Conservation (phyloP, 2,113 vertebrate species). For the Coreoperca whiteheadi region DNA sequence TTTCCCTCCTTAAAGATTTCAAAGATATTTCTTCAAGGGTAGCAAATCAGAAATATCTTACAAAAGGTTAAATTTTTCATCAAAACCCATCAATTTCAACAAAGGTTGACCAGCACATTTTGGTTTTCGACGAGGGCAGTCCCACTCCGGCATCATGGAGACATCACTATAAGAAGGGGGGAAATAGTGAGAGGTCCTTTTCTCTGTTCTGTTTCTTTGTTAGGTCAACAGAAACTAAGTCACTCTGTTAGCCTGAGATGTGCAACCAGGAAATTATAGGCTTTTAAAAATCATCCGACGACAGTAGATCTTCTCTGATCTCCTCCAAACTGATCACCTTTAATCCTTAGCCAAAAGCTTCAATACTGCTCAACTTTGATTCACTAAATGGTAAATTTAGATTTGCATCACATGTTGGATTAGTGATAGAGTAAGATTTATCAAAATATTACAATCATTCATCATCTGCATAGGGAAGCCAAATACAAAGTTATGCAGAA, state of each 20-base stretch:
- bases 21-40: slow-evolving; percentile 42
- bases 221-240: slow-evolving; percentile 9
- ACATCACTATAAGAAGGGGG: neutral
- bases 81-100: neutral
- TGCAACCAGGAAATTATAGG: neutral
- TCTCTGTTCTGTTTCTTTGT: slow-evolving; percentile 1
- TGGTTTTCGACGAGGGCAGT: slow-evolving; percentile 1
- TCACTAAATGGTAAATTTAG: neutral
- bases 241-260: neutral
- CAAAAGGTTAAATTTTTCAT: neutral
- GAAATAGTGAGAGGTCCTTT: neutral
- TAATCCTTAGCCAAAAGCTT: neutral
- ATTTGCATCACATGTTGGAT: neutral
- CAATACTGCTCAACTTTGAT: neutral
- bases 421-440: neutral
- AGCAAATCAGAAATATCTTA: slow-evolving; percentile 5
- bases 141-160: neutral
- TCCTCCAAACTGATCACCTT: neutral
- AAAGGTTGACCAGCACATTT: neutral
- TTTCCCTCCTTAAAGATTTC: slow-evolving; percentile 11
- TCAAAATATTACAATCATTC: neutral
- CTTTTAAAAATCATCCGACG: neutral
- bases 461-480: neutral
- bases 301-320: slow-evolving; percentile 1
- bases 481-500: neutral